Percentiles rank a stretch among this genome's conserved stretches.
Evolutionary conservation across 2,888 invertebrate genomes (phyloP).

Genomic region (Podotricha telesiphe): DNA sequence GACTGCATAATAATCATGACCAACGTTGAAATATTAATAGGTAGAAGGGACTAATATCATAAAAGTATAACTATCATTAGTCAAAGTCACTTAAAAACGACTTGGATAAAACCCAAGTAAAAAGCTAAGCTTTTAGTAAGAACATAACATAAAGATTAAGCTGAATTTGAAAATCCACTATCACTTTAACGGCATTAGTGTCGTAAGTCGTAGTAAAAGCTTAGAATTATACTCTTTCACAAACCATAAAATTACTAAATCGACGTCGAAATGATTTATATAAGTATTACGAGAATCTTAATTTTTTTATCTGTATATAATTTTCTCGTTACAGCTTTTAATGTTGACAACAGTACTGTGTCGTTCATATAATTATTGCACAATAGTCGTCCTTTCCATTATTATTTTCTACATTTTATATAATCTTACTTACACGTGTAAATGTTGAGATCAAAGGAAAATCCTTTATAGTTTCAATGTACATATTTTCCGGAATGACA

Average conservation of each 20-base stretch:
- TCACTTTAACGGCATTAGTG: conserved; percentile 19
- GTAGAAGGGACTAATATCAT: conserved; percentile 56
- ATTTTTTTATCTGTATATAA: conserved; percentile 3
- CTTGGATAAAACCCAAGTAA: conserved; percentile 33
- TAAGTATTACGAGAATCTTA: conserved; percentile 9
- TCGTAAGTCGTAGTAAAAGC: conserved; percentile 3
- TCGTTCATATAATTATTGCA: conserved; percentile 46
- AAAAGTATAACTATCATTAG: conserved; percentile 56
- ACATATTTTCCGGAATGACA: conserved; percentile 43
- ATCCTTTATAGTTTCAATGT: conserved; percentile 47
- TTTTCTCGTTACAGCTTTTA: conserved; percentile 40
- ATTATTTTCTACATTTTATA: conserved; percentile 49
- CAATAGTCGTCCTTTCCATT: conserved; percentile 49
- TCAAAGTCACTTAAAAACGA: conserved; percentile 54
- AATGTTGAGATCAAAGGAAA: conserved; percentile 53
- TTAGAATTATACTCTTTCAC: conserved; percentile 3
- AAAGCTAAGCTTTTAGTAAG: conserved; percentile 34
- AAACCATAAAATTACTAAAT: conserved; percentile 3
- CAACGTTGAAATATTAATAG: conserved; percentile 56
- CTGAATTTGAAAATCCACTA: conserved; percentile 17
- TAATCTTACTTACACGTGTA: conserved; percentile 50
- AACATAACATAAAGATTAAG: conserved; percentile 33
- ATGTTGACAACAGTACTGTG: conserved; percentile 13
- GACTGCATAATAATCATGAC: conserved; percentile 69
- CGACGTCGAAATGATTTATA: conserved; percentile 2